Conservation (phyloP, 2,113 vertebrate genomes). For the Nymphicus hollandicus region DNA sequence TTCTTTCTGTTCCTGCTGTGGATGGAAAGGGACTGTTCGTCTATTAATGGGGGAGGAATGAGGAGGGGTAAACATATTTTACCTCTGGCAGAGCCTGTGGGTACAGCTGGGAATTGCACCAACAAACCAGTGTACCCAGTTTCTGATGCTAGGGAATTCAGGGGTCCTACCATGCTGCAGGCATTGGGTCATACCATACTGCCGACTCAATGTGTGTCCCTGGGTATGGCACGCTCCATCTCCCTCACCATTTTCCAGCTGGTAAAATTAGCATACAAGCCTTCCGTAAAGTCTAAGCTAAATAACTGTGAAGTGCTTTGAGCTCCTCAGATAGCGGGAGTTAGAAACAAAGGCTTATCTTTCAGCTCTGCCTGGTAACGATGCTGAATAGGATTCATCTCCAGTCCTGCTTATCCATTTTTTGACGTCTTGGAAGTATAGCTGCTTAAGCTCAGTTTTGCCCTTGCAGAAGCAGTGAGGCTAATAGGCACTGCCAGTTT, state of each 20-base stretch:
- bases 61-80: not conserved
- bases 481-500: not conserved
- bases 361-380: slow-evolving; percentile 36
- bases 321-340: slow-evolving; percentile 12
- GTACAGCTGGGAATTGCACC: not conserved
- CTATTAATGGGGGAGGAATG: not conserved
- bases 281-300: slow-evolving; percentile 38
- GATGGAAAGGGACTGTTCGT: not conserved
- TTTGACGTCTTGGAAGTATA: not conserved
- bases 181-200: not conserved
- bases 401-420: slow-evolving; percentile 21
- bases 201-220: not conserved
- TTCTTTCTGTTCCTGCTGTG: not conserved
- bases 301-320: slow-evolving; percentile 51
- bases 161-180: not conserved
- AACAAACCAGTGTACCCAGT: not conserved
- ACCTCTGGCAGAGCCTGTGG: not conserved
- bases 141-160: not conserved
- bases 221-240: accelerated
- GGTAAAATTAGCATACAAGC: slow-evolving; percentile 22
- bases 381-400: slow-evolving; percentile 37
- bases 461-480: not conserved
- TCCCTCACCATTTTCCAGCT: not conserved
- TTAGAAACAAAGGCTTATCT: slow-evolving; percentile 41
- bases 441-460: not conserved